Percentiles rank a stretch among this genome's conserved stretches.
These are phyloP conservation scores for Pogonognathellus flavescens DNA, from an alignment of 1,140 invertebrate species.

Conservation along the genomic window DNA sequence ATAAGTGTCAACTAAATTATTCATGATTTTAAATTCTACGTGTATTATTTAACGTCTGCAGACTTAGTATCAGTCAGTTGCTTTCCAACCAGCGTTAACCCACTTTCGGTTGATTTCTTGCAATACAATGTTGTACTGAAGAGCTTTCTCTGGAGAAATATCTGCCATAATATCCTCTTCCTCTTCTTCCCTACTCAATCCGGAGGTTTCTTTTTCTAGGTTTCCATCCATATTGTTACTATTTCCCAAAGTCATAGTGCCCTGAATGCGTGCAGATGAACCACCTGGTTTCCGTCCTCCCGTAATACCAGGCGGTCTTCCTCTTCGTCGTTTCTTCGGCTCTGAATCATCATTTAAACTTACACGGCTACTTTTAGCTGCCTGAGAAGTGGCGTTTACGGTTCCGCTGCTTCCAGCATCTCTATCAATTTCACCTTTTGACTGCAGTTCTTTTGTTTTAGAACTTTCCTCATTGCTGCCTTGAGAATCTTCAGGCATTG, in stretches of 20 bases:
- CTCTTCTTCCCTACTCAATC: slow-evolving; percentile 55
- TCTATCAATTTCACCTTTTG: background rate
- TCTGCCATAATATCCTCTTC: slow-evolving; percentile 70
- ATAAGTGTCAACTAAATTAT: too few relatives aligned
- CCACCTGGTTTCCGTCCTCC: slow-evolving; percentile 33
- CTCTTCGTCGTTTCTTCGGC: slow-evolving; percentile 48
- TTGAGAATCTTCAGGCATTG: slow-evolving; percentile 6
- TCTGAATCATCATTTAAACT: background rate
- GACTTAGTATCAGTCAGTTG: background rate
- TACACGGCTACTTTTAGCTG: background rate
- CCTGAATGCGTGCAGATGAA: background rate
- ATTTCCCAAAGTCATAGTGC: slow-evolving; percentile 9
- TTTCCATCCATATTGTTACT: background rate
- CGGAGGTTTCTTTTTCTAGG: background rate
- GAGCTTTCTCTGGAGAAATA: slow-evolving; percentile 69
- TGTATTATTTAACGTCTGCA: too few relatives aligned
- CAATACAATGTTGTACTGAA: slow-evolving; percentile 70
- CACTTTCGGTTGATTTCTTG: slow-evolving; percentile 71
- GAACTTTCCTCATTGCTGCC: background rate
- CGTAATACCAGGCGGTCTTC: slow-evolving; percentile 52
- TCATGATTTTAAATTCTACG: too few relatives aligned
- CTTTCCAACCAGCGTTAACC: slow-evolving; percentile 55
- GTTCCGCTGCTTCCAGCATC: background rate
- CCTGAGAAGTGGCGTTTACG: background rate
- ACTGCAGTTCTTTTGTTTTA: background rate